These are phyloP conservation scores for Erpetoichthys calabaricus DNA, from an alignment of 2,797 vertebrate species.

Conservation along the genomic window DNA sequence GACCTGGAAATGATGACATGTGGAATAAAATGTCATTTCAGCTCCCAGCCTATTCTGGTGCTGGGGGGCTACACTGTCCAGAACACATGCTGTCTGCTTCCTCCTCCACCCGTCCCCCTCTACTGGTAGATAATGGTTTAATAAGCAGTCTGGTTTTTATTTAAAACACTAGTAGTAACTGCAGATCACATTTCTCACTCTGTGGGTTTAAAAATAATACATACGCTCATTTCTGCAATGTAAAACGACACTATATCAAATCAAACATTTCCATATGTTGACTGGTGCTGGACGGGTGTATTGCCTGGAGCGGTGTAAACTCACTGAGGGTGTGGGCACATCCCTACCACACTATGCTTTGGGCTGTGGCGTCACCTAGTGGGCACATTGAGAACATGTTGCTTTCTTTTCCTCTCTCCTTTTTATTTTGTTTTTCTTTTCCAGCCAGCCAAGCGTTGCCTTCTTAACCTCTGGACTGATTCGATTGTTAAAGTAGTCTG, in stretches of 20 bases:
- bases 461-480: neutral
- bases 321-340: slow-evolving; percentile 10
- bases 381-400: slow-evolving; percentile 32
- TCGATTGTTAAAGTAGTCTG: neutral
- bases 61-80: neutral
- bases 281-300: slow-evolving; percentile 35
- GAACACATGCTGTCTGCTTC: slow-evolving; percentile 6
- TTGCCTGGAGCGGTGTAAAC: slow-evolving; percentile 9
- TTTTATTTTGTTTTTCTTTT: neutral
- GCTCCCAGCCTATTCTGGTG: neutral
- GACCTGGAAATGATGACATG: no score
- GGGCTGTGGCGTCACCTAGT: slow-evolving; percentile 75
- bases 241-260: slow-evolving; percentile 99
- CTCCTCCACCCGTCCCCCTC: slow-evolving; percentile 28
- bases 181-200: slow-evolving; percentile 81
- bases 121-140: slow-evolving; percentile 75
- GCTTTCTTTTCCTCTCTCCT: slow-evolving; percentile 2
- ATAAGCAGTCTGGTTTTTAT: slow-evolving; percentile 71
- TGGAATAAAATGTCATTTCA: no score
- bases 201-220: slow-evolving; percentile 69
- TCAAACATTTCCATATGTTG: slow-evolving; percentile 99
- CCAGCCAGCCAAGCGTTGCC: neutral
- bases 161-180: slow-evolving; percentile 78
- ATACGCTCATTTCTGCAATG: slow-evolving; percentile 94
- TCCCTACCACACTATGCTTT: slow-evolving; percentile 10